Percentiles rank a stretch among this genome's conserved stretches.
Conservation (phyloP, 2,888 invertebrate species). For the Nasonia oneida region DNA sequence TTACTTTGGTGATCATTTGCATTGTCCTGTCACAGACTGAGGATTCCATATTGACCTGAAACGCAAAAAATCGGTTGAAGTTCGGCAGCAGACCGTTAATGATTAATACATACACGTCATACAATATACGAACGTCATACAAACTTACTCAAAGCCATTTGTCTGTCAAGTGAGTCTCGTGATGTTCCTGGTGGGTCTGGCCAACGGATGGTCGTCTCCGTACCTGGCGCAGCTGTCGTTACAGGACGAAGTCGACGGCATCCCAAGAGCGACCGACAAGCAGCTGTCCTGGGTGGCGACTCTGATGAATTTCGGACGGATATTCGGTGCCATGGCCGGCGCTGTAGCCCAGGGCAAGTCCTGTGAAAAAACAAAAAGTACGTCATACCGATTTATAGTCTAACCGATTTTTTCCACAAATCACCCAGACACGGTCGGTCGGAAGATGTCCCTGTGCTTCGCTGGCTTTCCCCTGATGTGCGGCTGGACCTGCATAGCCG, state of each 20-base stretch:
- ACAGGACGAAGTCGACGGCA: conserved; percentile 62
- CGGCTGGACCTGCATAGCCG: conserved; percentile 73
- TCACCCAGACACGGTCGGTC: conserved; percentile 70
- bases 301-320: conserved; percentile 74
- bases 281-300: conserved; percentile 76
- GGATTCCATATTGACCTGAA: too few species aligned
- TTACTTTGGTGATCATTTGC: not conserved
- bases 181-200: conserved; percentile 72
- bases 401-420: not conserved
- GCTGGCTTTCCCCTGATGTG: conserved; percentile 69
- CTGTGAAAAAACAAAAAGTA: not conserved
- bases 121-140: not conserved
- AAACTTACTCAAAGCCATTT: not conserved
- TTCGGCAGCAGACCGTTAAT: too few species aligned
- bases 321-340: conserved; percentile 72
- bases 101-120: not conserved
- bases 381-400: too few species aligned
- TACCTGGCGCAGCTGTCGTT: conserved; percentile 74
- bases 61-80: too few species aligned
- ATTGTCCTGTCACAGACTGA: too few species aligned
- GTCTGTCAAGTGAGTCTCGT: conserved; percentile 69
- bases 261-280: conserved; percentile 69
- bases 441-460: conserved; percentile 72
- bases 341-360: conserved; percentile 72
- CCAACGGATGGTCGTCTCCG: conserved; percentile 77